A percentile compares a stretch with the other conserved stretches of the same genome.
Conservation (phyloP, 2,797 vertebrate species). For the Epinephelus awoara region DNA sequence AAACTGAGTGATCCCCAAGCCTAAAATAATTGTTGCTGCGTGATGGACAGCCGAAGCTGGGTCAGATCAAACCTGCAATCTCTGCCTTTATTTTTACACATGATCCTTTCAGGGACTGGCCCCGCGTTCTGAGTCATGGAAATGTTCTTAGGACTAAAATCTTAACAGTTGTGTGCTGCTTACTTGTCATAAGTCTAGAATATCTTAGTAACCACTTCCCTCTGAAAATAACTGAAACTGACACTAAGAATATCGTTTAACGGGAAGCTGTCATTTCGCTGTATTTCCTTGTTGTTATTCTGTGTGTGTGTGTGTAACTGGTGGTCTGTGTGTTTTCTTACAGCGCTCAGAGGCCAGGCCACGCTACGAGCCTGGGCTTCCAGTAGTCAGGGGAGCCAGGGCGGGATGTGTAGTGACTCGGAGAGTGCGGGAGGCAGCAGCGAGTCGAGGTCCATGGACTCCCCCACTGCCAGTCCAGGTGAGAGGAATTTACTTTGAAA, state of each 20-base stretch:
- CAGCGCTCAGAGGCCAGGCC: constrained; percentile 86
- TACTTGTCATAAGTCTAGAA: constrained; percentile 55
- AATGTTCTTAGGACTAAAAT: constrained; percentile 28
- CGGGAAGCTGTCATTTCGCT: not conserved
- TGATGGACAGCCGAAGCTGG: constrained; percentile 3
- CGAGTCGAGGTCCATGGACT: constrained; percentile 97
- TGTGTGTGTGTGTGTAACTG: constrained; percentile 18
- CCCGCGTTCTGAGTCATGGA: constrained; percentile 51
- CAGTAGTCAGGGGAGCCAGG: constrained; percentile 88
- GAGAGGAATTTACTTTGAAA: constrained; percentile 40
- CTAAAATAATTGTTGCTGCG: not conserved
- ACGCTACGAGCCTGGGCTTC: constrained; percentile 91
- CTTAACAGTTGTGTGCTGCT: constrained; percentile 47
- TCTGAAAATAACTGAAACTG: constrained; percentile 49
- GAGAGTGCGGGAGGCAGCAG: constrained; percentile 99
- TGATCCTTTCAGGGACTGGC: constrained; percentile 28
- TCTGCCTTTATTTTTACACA: not conserved
- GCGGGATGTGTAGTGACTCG: constrained; percentile 98
- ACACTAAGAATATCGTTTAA: constrained; percentile 34
- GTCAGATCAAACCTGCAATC: not conserved
- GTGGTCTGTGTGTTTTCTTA: constrained; percentile 29
- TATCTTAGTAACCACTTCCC: constrained; percentile 32
- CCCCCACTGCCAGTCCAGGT: constrained; percentile 98
- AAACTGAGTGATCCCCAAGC: constrained; percentile 4
- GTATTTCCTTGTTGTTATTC: constrained; percentile 16